A percentile compares a stretch with the other conserved stretches of the same genome.
These are phyloP conservation scores for Anabacerthia variegaticeps DNA, from an alignment of 2,797 vertebrate species.

Conservation along the genomic window DNA sequence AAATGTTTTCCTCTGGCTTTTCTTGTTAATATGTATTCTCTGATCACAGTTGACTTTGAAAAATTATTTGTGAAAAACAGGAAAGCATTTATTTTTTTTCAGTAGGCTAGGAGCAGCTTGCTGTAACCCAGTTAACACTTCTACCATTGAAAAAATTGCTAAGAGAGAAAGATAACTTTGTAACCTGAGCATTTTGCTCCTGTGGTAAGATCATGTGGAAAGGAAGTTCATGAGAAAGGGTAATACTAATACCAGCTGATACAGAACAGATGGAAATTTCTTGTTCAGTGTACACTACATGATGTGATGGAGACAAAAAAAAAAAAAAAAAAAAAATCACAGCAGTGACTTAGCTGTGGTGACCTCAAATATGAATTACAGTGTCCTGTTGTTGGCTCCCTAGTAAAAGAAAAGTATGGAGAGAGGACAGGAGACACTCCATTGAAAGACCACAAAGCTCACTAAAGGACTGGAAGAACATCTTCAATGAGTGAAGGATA, in stretches of 20 bases:
- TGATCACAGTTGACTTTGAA: background rate
- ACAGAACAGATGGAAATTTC: background rate
- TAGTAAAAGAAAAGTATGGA: background rate
- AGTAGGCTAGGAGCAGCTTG: background rate
- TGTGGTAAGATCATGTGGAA: background rate
- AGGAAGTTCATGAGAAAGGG: background rate
- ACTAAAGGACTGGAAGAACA: background rate
- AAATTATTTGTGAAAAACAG: background rate
- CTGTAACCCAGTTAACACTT: background rate
- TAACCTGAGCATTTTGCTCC: background rate
- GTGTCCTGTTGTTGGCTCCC: background rate
- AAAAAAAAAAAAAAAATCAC: background rate
- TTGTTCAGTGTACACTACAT: accelerated
- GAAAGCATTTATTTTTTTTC: background rate
- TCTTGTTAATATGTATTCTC: constrained; percentile 19
- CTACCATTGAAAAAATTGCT: background rate
- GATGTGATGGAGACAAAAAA: background rate
- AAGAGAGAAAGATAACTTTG: background rate
- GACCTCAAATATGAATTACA: background rate
- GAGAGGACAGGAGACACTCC: background rate
- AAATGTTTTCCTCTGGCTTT: background rate
- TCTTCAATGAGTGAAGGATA: background rate
- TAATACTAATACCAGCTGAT: background rate
- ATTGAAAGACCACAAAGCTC: background rate
- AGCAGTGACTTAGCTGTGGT: background rate